Base-by-base conservation (phyloP, 2,113 vertebrate species). In the Hemibates koningsi region DNA sequence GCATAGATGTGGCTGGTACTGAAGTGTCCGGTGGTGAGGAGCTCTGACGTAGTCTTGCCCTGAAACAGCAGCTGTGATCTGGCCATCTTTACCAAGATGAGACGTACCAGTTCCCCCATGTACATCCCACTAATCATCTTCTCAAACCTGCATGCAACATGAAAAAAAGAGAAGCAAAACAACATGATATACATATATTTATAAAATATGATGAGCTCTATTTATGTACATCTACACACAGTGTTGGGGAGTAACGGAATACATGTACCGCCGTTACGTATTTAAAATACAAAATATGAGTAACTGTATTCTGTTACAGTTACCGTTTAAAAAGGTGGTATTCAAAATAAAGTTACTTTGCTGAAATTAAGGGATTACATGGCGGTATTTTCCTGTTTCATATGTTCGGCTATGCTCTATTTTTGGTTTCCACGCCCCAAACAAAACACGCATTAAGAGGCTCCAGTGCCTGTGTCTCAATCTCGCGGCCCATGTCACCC, bases 51-150 rank as follows among this genome's bases (percentile, higher is more conserved):
- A 14, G 97, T 96, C 73, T 86, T 97, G 12, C 99, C 98, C 38
- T 95, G 94, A 12, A 99, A 99, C 17, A 99, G 56, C 56, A 98
- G 96, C 66, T 96, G 94, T 5, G 98, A 97, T 95, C 97, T 98
- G 90, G 97, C 84, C 99, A 99, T 99, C 94, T 97, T 99, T 92
- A 99, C 98, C 90, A 99, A 95, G 94, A 99, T 98, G 56, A 99
- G 97, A 6, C 99, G 96, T 80, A 99, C 98, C 86, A 99, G 95
- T 91, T 99, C 99, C 0, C 99, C 99, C 98, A 99, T 98, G 95
- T 99, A 99, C 98, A 99, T 96, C 5, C 98, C 98, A 0, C 99
- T 98, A 93, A 99, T 98, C 98, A 99, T 99, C 97, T 99, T 99
- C 96, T 99, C 98, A 94, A 99, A 99, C 83, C 99, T 99, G 93